These are phyloP conservation scores for Pseudomyrmex pallidus DNA, from an alignment of 1,140 invertebrate genomes.

Conservation along the genomic window DNA sequence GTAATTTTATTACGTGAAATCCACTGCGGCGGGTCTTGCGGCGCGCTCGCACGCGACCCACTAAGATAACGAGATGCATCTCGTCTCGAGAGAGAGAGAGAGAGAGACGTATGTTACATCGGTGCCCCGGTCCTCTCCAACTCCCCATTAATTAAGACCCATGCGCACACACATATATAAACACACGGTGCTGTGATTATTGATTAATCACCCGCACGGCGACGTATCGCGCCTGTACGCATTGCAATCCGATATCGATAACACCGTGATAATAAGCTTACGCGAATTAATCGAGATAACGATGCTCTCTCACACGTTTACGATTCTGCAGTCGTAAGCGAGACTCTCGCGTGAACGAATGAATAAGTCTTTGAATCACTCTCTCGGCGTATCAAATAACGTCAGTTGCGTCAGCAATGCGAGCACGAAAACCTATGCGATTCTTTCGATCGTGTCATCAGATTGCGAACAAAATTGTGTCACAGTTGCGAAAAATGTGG, in stretches of 20 bases:
- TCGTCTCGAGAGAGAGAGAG: too few species aligned
- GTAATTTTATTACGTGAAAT: conserved; percentile 44
- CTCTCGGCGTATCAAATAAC: conserved; percentile 10
- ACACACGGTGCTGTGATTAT: conserved; percentile 26
- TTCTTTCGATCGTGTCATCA: neutral
- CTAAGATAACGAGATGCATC: conserved; percentile 52
- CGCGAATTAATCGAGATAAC: conserved; percentile 44
- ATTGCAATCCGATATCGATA: conserved; percentile 41
- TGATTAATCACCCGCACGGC: conserved; percentile 41
- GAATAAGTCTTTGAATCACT: conserved; percentile 51
- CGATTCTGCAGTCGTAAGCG: conserved; percentile 5
- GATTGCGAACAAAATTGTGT: neutral
- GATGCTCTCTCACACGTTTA: neutral
- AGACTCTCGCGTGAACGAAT: neutral
- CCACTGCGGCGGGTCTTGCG: neutral
- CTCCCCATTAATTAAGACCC: conserved; percentile 51
- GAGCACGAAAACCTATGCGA: neutral
- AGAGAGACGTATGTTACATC: conserved; percentile 26
- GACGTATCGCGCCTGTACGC: conserved; percentile 25
- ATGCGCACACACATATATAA: neutral
- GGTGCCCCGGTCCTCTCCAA: neutral
- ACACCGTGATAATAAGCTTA: neutral
- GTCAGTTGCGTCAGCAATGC: conserved; percentile 2
- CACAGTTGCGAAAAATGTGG: neutral
- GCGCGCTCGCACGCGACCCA: conserved; percentile 4